Percentiles rank a stretch among this genome's conserved stretches.
phyloP scores from a whole-genome alignment of 1,140 invertebrate species.

The Drosophila saltans region DNA sequence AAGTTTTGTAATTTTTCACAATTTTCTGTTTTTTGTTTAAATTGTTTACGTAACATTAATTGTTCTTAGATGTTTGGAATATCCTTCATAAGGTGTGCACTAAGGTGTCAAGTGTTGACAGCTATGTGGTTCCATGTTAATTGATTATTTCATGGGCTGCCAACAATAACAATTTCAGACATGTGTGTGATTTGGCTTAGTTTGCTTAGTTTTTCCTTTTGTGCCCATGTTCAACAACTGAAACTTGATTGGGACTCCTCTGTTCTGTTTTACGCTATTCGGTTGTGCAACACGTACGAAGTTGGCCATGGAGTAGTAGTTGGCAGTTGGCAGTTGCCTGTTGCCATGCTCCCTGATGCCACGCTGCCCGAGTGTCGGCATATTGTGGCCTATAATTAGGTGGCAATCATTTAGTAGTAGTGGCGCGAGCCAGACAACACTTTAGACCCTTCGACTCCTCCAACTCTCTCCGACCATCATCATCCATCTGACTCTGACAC shows the following conservation, averaged over 20 bases:
- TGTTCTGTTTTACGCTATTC: constrained; percentile 30
- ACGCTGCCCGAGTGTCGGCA: constrained; percentile 33
- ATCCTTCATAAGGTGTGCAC: neutral
- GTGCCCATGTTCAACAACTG: constrained; percentile 21
- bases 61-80: neutral
- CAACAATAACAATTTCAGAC: constrained; percentile 33
- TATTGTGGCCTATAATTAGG: constrained; percentile 54
- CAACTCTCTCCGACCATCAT: neutral
- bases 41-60: neutral
- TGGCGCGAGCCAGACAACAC: constrained; percentile 40
- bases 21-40: neutral
- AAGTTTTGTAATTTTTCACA: too few species aligned
- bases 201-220: neutral
- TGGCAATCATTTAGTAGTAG: constrained; percentile 50
- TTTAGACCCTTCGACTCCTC: constrained; percentile 32
- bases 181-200: constrained; percentile 31
- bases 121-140: constrained; percentile 40
- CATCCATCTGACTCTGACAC: neutral
- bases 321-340: constrained; percentile 14
- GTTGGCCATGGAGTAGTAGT: constrained; percentile 12
- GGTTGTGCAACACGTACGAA: constrained; percentile 15
- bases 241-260: constrained; percentile 48
- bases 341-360: constrained; percentile 15
- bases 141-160: constrained; percentile 50
- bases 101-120: constrained; percentile 53